phyloP scores from a whole-genome alignment of 1,140 invertebrate genomes.

The Drosophila sproati region DNA sequence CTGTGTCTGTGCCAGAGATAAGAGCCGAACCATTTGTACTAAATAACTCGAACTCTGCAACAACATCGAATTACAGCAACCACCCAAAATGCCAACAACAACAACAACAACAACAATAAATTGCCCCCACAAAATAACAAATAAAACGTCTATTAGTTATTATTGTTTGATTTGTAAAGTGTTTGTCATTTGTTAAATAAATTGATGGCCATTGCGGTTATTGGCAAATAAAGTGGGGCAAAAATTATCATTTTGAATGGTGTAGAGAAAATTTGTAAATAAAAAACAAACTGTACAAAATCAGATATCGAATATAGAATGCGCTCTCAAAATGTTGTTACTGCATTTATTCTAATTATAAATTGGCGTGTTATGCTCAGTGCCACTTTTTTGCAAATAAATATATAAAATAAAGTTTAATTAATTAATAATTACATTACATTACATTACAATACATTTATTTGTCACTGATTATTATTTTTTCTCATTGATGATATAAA shows the following conservation, averaged over 20 bases:
- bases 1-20: constrained; percentile 53
- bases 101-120: constrained; percentile 12
- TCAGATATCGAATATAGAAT: constrained; percentile 22
- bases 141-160: constrained; percentile 78
- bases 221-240: constrained; percentile 60
- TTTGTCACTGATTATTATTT: no score
- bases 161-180: constrained; percentile 80
- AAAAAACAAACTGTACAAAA: constrained; percentile 26
- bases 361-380: no score
- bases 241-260: constrained; percentile 36
- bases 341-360: neutral
- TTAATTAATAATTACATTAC: no score
- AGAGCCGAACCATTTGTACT: constrained; percentile 71
- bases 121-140: constrained; percentile 51
- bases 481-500: no score
- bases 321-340: neutral
- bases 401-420: no score
- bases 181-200: constrained; percentile 81
- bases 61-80: constrained; percentile 35
- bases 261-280: constrained; percentile 8
- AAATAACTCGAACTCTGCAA: constrained; percentile 55
- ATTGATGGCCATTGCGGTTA: constrained; percentile 75
- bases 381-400: no score
- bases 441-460: no score
- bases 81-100: constrained; percentile 13